A percentile compares a stretch with the other conserved stretches of the same genome.
phyloP scores from a whole-genome alignment of 2,113 vertebrate genomes.

The Scartelaos histophorus region DNA sequence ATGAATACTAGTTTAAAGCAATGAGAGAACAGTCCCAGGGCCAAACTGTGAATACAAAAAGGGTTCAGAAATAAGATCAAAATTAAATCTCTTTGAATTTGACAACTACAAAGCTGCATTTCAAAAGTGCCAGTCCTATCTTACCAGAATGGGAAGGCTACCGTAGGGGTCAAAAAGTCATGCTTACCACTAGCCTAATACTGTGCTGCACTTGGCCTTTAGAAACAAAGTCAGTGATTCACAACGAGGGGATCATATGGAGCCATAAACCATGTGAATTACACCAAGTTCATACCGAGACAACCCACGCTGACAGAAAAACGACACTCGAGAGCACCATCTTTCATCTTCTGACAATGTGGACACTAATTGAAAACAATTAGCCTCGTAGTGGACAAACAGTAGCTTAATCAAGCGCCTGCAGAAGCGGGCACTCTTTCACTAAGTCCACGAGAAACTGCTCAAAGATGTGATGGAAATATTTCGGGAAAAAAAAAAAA shows the following conservation, averaged over 20 bases:
- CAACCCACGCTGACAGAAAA: constrained; percentile 23
- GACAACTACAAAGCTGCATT: neutral
- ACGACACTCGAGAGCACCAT: constrained; percentile 15
- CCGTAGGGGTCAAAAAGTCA: constrained; percentile 33
- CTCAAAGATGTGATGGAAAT: neutral
- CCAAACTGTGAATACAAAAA: neutral
- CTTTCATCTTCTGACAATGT: constrained; percentile 21
- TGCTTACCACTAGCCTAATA: neutral
- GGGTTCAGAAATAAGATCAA: neutral
- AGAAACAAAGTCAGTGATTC: neutral
- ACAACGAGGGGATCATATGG: constrained; percentile 11
- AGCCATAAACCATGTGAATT: constrained; percentile 26
- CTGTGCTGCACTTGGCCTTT: constrained; percentile 11
- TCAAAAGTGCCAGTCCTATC: too few species aligned
- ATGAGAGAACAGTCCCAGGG: neutral
- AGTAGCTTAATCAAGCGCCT: neutral
- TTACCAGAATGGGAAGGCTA: neutral
- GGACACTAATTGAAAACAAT: constrained; percentile 38
- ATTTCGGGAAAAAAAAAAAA: neutral
- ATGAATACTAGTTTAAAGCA: constrained; percentile 37
- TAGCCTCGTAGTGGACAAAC: constrained; percentile 3
- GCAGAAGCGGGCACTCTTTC: neutral
- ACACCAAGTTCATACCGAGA: constrained; percentile 25
- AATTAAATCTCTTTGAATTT: constrained; percentile 1
- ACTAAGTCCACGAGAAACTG: neutral